phyloP scores from a whole-genome alignment of 2,888 invertebrate species.

The Rotaria sp. region DNA sequence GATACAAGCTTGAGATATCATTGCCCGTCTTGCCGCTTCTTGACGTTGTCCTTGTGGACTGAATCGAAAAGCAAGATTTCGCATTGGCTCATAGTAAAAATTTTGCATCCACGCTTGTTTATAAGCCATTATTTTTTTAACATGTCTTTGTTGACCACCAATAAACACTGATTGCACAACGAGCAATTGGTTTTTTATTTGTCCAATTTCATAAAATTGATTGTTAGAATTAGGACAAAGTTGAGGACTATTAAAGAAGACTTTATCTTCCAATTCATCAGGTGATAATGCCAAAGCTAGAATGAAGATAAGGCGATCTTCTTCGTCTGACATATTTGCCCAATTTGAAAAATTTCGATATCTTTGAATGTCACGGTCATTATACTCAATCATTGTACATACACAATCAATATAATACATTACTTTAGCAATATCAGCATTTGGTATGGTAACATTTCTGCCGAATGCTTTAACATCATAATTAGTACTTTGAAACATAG shows the following conservation, averaged over 20 bases:
- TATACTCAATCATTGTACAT: conserved; percentile 33
- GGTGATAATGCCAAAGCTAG: neutral
- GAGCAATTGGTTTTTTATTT: too few relatives aligned
- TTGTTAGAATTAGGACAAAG: neutral
- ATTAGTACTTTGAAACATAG: too few relatives aligned
- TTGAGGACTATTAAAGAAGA: neutral
- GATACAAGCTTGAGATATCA: too few relatives aligned
- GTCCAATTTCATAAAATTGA: too few relatives aligned
- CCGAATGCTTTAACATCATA: too few relatives aligned
- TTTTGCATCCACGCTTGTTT: too few relatives aligned
- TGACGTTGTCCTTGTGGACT: too few relatives aligned
- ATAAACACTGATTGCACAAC: too few relatives aligned
- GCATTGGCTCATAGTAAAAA: too few relatives aligned
- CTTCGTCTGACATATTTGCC: neutral
- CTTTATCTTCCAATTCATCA: neutral
- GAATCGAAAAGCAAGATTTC: too few relatives aligned
- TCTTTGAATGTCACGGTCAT: neutral
- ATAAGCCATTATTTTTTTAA: neutral
- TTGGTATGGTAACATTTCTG: too few relatives aligned
- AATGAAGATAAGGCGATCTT: neutral
- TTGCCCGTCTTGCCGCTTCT: too few relatives aligned
- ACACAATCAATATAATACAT: conserved; percentile 43
- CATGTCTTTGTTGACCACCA: neutral
- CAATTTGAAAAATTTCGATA: neutral
- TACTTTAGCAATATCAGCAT: conserved; percentile 36